phyloP scores from a whole-genome alignment of 2,888 invertebrate genomes.

The Tetrapedia diversipes region DNA sequence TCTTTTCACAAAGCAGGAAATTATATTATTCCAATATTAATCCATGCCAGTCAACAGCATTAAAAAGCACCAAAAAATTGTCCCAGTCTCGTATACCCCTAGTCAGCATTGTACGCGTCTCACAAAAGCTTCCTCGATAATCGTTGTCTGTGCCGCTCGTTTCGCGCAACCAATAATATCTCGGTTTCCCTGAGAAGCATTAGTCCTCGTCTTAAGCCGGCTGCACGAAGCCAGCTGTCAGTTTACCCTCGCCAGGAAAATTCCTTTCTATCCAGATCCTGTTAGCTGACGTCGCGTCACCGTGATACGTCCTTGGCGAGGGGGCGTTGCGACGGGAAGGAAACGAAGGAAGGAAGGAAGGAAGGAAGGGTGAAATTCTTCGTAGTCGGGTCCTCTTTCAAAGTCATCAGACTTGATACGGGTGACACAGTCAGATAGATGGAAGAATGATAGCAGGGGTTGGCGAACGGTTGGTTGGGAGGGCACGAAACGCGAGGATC shows the following conservation, averaged over 20 bases:
- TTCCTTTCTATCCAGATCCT: constrained; percentile 1
- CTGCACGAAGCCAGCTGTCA: neutral
- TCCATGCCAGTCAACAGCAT: no score
- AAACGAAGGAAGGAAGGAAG: no score
- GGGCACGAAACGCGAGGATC: constrained; percentile 26
- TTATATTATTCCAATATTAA: no score
- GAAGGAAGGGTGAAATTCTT: constrained; percentile 40
- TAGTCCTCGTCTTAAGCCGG: neutral
- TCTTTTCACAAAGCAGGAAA: no score
- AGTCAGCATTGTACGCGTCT: no score
- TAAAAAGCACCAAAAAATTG: no score
- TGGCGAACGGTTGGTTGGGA: neutral
- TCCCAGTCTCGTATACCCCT: no score
- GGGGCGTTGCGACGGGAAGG: no score
- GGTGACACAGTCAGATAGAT: constrained; percentile 58
- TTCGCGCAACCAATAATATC: neutral
- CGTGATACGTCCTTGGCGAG: no score
- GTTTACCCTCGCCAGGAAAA: neutral
- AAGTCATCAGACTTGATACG: constrained; percentile 66
- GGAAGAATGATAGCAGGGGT: constrained; percentile 45
- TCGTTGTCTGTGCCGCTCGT: neutral
- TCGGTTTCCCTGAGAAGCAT: neutral
- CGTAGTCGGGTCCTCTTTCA: constrained; percentile 45
- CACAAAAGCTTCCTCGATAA: neutral
- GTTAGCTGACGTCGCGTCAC: no score